A percentile compares a stretch with the other conserved stretches of the same genome.
Conservation (phyloP, 2,113 vertebrate species). For the Martes martes region DNA sequence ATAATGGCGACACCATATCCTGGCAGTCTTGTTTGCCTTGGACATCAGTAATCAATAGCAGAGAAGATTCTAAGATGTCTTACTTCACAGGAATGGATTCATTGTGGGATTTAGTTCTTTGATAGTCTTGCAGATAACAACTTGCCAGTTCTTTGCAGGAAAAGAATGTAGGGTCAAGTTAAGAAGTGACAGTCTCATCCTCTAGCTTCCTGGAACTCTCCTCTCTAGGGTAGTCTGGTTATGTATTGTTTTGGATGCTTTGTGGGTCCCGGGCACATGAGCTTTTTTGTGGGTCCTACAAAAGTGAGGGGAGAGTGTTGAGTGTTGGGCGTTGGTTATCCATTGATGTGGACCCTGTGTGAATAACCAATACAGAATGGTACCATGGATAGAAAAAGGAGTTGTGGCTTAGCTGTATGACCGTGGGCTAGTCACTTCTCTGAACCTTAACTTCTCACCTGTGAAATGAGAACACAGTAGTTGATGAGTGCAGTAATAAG, state of each 20-base stretch:
- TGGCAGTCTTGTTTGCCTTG: constrained; percentile 44
- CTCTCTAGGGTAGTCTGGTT: background rate
- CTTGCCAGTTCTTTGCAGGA: background rate
- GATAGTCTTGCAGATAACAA: background rate
- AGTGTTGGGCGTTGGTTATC: background rate
- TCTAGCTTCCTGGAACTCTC: background rate
- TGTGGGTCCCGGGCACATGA: background rate
- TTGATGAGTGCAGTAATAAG: background rate
- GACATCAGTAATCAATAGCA: constrained; percentile 55
- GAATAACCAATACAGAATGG: background rate
- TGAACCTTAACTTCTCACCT: background rate
- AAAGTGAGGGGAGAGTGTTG: background rate
- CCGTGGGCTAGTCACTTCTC: background rate
- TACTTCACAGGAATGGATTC: constrained; percentile 41
- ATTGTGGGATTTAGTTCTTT: background rate
- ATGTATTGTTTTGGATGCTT: background rate
- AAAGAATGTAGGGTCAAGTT: background rate
- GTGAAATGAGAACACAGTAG: background rate
- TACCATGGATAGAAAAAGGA: background rate
- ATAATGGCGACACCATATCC: constrained; percentile 26
- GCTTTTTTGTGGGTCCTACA: background rate
- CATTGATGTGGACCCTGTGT: background rate
- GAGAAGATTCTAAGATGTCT: constrained; percentile 53
- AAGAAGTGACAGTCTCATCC: background rate
- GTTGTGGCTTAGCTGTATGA: background rate